Conservation (phyloP, 2,797 vertebrate species). For the Masticophis lateralis region DNA sequence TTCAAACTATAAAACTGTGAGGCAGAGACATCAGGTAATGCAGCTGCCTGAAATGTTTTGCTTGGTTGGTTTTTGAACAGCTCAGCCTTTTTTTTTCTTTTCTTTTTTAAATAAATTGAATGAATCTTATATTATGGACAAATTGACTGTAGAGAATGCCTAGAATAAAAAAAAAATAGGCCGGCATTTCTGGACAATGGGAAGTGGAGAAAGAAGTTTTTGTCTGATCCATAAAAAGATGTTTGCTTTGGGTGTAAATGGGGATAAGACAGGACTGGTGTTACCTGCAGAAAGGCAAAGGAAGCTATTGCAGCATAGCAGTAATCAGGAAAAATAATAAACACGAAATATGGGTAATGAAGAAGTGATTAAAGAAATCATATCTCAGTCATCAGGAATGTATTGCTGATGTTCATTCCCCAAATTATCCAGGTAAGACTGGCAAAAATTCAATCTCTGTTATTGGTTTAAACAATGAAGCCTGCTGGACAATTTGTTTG, state of each 20-base stretch:
- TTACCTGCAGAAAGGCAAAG: not conserved
- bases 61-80: constrained; percentile 10
- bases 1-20: constrained; percentile 1
- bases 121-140: not conserved
- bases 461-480: not conserved
- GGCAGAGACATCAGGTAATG: not conserved
- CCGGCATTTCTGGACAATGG: not conserved
- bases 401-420: not conserved
- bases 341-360: not conserved
- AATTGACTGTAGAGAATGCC: not conserved
- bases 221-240: not conserved
- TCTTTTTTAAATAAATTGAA: not conserved
- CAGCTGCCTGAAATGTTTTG: not conserved
- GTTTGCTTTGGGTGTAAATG: not conserved
- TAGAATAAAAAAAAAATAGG: not conserved
- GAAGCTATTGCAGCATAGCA: not conserved
- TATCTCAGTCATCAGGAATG: not conserved
- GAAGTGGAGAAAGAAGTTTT: not conserved
- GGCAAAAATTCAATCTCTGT: not conserved
- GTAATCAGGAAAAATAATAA: not conserved
- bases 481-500: not conserved
- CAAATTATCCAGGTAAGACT: not conserved
- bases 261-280: not conserved
- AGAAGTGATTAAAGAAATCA: not conserved
- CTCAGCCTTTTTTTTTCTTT: not conserved